A percentile compares a stretch with the other conserved stretches of the same genome.
Evolutionary conservation across 2,113 vertebrate species (phyloP).

Genomic region (Pseudopipra pipra): DNA sequence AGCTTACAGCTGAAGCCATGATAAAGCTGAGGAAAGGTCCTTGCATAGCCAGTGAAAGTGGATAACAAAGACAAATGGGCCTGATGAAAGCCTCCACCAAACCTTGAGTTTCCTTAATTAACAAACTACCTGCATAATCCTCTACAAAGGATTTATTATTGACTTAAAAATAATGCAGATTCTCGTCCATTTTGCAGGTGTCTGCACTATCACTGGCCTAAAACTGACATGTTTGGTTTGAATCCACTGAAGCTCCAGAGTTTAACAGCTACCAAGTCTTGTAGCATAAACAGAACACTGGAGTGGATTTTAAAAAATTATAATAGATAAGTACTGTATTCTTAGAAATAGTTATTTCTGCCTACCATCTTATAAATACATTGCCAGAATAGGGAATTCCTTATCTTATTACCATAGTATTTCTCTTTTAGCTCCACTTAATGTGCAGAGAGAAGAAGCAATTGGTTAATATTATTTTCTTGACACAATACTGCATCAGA

Average conservation of each 20-base stretch:
- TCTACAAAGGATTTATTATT: not conserved
- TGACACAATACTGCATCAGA: slow-evolving; percentile 9
- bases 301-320: not conserved
- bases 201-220: not conserved
- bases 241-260: not conserved
- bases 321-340: not conserved
- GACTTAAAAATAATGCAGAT: not conserved
- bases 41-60: not conserved
- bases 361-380: not conserved
- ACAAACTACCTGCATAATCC: not conserved
- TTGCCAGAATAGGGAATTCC: not conserved
- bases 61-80: not conserved
- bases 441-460: not conserved
- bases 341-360: not conserved
- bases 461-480: slow-evolving; percentile 17
- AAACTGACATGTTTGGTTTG: not conserved
- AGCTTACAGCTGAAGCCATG: not conserved
- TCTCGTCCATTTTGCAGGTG: not conserved
- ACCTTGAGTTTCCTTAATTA: not conserved
- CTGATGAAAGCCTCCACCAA: not conserved
- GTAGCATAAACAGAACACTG: not conserved
- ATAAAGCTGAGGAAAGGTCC: not conserved
- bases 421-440: not conserved
- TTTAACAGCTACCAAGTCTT: not conserved
- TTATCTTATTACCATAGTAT: not conserved